phyloP scores from a whole-genome alignment of 1,140 invertebrate species.

The Diprion similis region DNA sequence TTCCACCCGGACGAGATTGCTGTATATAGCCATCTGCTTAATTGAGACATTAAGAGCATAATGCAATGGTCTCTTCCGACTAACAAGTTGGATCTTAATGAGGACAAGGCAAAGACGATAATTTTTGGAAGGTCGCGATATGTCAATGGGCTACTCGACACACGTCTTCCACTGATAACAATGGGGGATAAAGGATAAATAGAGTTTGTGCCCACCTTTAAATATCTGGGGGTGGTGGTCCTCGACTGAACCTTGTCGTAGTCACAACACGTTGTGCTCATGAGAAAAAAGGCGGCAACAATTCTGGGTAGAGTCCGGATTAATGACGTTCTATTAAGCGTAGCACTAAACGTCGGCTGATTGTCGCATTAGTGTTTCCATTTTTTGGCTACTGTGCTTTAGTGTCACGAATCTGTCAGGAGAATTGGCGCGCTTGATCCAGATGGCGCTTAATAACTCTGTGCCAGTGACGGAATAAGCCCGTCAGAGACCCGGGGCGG shows the following conservation, averaged over 20 bases:
- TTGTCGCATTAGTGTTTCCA: not conserved
- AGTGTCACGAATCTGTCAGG: not conserved
- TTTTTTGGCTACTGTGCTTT: not conserved
- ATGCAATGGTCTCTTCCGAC: not conserved
- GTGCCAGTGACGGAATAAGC: too few relatives aligned
- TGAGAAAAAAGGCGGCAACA: not conserved
- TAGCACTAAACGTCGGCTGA: not conserved
- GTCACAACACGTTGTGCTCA: not conserved
- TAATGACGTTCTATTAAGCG: not conserved
- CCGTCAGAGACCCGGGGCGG: too few relatives aligned
- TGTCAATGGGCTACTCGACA: not conserved
- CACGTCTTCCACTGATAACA: not conserved
- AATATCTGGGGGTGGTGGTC: not conserved
- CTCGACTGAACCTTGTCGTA: not conserved
- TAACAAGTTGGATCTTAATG: not conserved
- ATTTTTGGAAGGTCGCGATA: not conserved
- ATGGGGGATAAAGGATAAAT: not conserved
- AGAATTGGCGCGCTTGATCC: not conserved
- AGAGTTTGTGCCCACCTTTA: slow-evolving; percentile 1
- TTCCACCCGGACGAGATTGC: not conserved
- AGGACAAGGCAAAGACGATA: not conserved
- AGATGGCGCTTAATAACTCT: not conserved
- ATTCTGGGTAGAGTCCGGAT: not conserved
- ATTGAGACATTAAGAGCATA: not conserved
- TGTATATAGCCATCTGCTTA: not conserved